Evolutionary conservation across 2,888 invertebrate species (phyloP).

Genomic region (Hypomecis punctinalis): DNA sequence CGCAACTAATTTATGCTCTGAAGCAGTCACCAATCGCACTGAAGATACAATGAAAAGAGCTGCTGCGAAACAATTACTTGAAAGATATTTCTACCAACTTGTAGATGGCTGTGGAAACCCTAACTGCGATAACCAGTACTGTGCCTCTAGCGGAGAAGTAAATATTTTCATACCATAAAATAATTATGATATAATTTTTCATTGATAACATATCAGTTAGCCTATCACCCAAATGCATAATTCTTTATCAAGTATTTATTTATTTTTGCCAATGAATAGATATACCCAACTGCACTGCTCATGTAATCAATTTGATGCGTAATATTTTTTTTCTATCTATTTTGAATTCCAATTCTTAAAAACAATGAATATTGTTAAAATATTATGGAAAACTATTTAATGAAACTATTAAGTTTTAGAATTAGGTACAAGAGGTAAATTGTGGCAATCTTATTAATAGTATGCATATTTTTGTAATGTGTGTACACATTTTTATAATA

Average conservation of each 20-base stretch:
- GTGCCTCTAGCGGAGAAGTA: conserved; percentile 96
- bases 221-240: not conserved
- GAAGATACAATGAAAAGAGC: conserved; percentile 90
- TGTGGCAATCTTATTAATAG: too few species aligned
- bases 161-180: conserved; percentile 28
- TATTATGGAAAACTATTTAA: too few species aligned
- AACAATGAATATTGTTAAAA: too few species aligned
- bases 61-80: conserved; percentile 93
- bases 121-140: conserved; percentile 93
- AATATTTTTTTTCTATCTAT: too few species aligned
- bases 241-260: conserved; percentile 3
- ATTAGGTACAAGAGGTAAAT: too few species aligned
- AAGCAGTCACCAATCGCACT: conserved; percentile 61
- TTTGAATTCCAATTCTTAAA: too few species aligned
- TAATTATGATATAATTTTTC: not conserved
- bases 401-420: too few species aligned
- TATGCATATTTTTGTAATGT: too few species aligned
- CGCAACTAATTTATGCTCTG: conserved; percentile 69
- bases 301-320: too few species aligned
- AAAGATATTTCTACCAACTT: conserved; percentile 96
- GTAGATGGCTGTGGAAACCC: conserved; percentile 96
- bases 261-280: conserved; percentile 1
- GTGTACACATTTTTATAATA: too few species aligned
- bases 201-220: conserved; percentile 3
- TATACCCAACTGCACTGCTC: too few species aligned